Percentiles rank a stretch among this genome's conserved stretches.
phyloP scores from a whole-genome alignment of 2,113 vertebrate genomes.

The Chamaea fasciata region DNA sequence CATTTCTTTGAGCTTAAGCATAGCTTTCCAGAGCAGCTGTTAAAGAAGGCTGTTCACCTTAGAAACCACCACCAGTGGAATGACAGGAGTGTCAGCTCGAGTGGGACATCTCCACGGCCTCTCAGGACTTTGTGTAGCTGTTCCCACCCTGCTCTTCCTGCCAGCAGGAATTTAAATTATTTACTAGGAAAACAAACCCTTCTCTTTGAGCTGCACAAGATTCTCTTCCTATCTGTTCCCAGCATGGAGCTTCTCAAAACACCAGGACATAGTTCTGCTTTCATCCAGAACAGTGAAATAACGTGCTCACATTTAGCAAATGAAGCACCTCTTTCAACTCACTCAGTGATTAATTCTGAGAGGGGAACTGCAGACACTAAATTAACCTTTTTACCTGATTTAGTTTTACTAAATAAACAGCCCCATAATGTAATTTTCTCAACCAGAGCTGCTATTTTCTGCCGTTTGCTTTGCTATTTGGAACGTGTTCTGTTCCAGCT shows the following conservation, averaged over 20 bases:
- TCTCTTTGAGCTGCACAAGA: not conserved
- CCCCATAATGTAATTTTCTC: not conserved
- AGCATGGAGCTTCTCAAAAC: not conserved
- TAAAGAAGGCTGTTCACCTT: not conserved
- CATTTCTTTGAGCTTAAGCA: not conserved
- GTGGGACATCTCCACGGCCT: not conserved
- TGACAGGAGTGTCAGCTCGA: not conserved
- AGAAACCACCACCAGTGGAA: not conserved
- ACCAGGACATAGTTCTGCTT: not conserved
- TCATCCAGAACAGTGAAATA: not conserved
- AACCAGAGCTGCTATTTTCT: not conserved
- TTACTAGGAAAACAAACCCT: not conserved
- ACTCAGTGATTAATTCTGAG: not conserved
- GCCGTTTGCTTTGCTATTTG: not conserved
- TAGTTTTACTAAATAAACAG: not conserved
- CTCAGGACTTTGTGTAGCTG: not conserved
- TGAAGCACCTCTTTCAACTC: not conserved
- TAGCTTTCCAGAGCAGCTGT: not conserved
- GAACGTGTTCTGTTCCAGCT: not conserved
- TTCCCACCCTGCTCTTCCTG: not conserved
- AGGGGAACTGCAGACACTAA: not conserved
- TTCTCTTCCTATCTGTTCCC: not conserved
- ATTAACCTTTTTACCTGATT: not conserved
- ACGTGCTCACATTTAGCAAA: not conserved
- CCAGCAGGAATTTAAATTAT: not conserved